phyloP scores from a whole-genome alignment of 2,797 vertebrate species.

The Distichodus sexfasciatus region DNA sequence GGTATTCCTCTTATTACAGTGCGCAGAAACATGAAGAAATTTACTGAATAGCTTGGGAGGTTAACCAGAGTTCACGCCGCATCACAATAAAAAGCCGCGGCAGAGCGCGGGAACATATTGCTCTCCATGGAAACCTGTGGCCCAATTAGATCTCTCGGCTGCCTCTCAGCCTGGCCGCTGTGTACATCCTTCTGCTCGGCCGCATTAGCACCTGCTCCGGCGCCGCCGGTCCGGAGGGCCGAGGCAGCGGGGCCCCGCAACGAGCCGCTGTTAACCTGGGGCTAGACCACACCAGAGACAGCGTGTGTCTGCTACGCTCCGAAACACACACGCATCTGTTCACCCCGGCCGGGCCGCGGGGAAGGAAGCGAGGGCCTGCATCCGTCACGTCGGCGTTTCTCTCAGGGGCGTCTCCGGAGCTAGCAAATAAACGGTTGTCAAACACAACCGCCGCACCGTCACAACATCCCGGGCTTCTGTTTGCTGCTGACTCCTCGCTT shows the following conservation, averaged over 20 bases:
- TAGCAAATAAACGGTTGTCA: slow-evolving; percentile 43
- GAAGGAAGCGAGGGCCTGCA: neutral
- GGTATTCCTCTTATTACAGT: slow-evolving; percentile 27
- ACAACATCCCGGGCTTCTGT: slow-evolving; percentile 29
- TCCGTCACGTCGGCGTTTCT: slow-evolving; percentile 25
- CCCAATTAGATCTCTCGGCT: slow-evolving; percentile 52
- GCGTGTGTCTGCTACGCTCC: neutral
- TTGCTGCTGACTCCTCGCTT: slow-evolving; percentile 28
- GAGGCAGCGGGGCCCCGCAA: slow-evolving; percentile 13
- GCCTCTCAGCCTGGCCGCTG: slow-evolving; percentile 44
- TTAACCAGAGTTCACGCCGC: slow-evolving; percentile 49
- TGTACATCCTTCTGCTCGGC: slow-evolving; percentile 41
- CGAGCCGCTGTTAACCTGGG: slow-evolving; percentile 6
- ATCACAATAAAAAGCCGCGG: slow-evolving; percentile 42
- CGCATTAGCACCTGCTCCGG: slow-evolving; percentile 45
- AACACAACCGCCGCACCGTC: slow-evolving; percentile 41
- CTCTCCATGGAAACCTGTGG: slow-evolving; percentile 55
- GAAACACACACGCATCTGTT: slow-evolving; percentile 29
- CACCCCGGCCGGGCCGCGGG: neutral
- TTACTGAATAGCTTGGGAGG: slow-evolving; percentile 44
- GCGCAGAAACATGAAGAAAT: slow-evolving; percentile 38
- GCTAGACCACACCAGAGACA: slow-evolving; percentile 8
- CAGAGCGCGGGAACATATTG: slow-evolving; percentile 49
- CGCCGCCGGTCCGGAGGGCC: slow-evolving; percentile 19
- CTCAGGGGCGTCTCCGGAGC: slow-evolving; percentile 28